Percentiles rank a stretch among this genome's conserved stretches.
These are phyloP conservation scores for Liodrosophila aerea DNA, from an alignment of 2,888 invertebrate species.

Conservation along the genomic window DNA sequence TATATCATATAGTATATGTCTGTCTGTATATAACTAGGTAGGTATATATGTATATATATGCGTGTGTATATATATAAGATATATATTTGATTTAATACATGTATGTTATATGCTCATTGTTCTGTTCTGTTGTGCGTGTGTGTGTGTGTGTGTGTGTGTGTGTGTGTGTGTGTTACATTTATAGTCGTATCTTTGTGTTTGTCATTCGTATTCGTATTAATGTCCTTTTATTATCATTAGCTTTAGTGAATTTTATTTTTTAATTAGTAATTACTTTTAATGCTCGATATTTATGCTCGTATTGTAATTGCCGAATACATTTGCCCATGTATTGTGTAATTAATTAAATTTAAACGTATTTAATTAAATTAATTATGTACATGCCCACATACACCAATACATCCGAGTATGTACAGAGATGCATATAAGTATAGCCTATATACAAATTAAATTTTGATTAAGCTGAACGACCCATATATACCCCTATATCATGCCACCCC, in stretches of 20 bases:
- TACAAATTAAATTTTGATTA: constrained; percentile 50
- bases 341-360: constrained; percentile 37
- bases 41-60: constrained; percentile 30
- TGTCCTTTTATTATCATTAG: background rate
- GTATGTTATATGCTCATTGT: constrained; percentile 29
- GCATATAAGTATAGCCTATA: constrained; percentile 33
- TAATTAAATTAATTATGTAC: constrained; percentile 42
- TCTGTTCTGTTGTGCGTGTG: constrained; percentile 4
- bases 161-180: constrained; percentile 12
- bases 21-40: constrained; percentile 37
- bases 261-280: constrained; percentile 21
- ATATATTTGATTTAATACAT: constrained; percentile 58
- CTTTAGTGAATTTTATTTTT: constrained; percentile 2
- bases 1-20: constrained; percentile 32
- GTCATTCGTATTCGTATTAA: constrained; percentile 4
- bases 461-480: constrained; percentile 16
- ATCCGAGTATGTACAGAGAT: background rate
- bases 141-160: constrained; percentile 13
- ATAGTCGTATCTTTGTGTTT: constrained; percentile 18
- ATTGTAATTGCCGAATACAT: constrained; percentile 19
- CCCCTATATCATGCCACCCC: no score
- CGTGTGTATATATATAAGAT: constrained; percentile 34
- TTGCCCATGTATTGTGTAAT: constrained; percentile 10
- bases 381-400: background rate
- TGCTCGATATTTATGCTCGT: constrained; percentile 13